Percentiles rank a stretch among this genome's conserved stretches.
phyloP scores from a whole-genome alignment of 2,797 vertebrate genomes.

The Menidia menidia region DNA sequence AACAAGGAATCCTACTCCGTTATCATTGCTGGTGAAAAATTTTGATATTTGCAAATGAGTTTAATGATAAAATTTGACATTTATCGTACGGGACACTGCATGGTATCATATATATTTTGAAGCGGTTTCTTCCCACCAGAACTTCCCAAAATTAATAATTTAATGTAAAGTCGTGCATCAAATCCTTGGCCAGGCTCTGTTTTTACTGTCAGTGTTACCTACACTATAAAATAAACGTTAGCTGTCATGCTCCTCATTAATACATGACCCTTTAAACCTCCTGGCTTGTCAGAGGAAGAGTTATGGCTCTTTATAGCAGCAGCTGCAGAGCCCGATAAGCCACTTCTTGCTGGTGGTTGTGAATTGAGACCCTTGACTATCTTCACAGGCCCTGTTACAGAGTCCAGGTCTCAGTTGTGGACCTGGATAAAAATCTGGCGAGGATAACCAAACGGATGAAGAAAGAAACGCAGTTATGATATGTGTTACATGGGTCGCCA shows the following conservation, averaged over 20 bases:
- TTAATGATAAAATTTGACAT: no score
- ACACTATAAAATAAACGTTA: constrained; percentile 31
- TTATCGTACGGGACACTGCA: no score
- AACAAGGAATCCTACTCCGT: constrained; percentile 29
- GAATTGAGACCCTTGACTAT: constrained; percentile 71
- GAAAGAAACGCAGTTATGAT: constrained; percentile 59
- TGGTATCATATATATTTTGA: not conserved
- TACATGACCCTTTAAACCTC: constrained; percentile 36
- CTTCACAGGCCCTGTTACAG: constrained; percentile 59
- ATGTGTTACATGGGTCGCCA: constrained; percentile 50
- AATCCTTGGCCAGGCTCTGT: not conserved
- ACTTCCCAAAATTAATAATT: constrained; percentile 17
- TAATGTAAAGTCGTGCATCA: constrained; percentile 4
- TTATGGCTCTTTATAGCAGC: constrained; percentile 51
- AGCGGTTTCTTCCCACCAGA: constrained; percentile 14
- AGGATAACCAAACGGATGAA: constrained; percentile 56
- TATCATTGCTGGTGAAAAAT: constrained; percentile 53
- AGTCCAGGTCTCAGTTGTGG: constrained; percentile 52
- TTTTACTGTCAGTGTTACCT: constrained; percentile 5
- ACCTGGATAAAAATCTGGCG: constrained; percentile 55
- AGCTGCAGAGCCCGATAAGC: constrained; percentile 71
- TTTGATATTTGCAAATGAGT: constrained; percentile 37
- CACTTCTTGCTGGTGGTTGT: constrained; percentile 59
- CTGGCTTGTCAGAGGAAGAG: constrained; percentile 41
- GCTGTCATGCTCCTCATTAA: constrained; percentile 40